Conservation (phyloP, 2,888 invertebrate species). For the Rhagonycha lutea region DNA sequence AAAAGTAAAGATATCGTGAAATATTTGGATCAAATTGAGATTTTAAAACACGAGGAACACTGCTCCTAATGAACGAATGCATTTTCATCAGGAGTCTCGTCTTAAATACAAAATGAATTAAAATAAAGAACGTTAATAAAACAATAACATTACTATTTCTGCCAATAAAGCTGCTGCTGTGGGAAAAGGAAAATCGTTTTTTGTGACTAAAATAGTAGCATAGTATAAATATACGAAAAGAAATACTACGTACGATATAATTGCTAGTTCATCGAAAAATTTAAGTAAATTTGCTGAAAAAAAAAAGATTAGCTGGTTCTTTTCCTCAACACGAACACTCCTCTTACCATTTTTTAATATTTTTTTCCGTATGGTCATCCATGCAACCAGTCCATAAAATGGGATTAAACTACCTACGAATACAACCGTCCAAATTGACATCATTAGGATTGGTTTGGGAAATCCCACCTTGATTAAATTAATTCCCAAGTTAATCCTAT, state of each 20-base stretch:
- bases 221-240: neutral
- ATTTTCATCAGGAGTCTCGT: constrained; percentile 85
- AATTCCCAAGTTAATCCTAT: neutral
- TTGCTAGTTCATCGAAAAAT: neutral
- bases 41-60: constrained; percentile 63
- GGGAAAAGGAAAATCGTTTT: neutral
- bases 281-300: neutral
- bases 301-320: neutral
- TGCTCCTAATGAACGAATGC: constrained; percentile 79
- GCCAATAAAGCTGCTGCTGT: neutral
- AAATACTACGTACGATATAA: neutral
- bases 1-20: constrained; percentile 77
- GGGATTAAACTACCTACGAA: neutral
- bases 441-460: neutral
- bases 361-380: neutral
- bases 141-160: neutral
- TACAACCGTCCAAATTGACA: neutral
- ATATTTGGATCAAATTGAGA: constrained; percentile 64
- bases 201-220: neutral
- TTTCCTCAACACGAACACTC: neutral
- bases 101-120: constrained; percentile 49
- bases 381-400: neutral
- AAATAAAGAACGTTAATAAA: neutral
- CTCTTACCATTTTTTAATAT: neutral
- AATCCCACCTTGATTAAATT: neutral